Conservation (phyloP, 2,113 vertebrate genomes). For the Dissostichus mawsoni region DNA sequence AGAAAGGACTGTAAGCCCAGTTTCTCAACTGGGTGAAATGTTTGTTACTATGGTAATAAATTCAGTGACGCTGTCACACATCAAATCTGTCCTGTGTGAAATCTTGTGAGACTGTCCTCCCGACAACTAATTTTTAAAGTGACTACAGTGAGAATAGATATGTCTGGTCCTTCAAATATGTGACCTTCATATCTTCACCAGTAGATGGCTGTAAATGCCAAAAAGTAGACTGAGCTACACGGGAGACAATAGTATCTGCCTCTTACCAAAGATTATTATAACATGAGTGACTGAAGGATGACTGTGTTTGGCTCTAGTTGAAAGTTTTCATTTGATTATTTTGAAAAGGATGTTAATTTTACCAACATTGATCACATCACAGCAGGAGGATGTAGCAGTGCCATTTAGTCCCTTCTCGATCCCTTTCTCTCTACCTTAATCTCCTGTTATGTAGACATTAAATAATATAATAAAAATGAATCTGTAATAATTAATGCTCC, state of each 20-base stretch:
- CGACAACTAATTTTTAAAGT: not conserved
- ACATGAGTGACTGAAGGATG: not conserved
- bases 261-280: not conserved
- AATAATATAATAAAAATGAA: not conserved
- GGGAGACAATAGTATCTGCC: not conserved
- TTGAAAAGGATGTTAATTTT: not conserved
- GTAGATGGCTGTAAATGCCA: conserved; percentile 41
- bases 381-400: not conserved
- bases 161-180: too few species aligned
- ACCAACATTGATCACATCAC: not conserved
- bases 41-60: conserved; percentile 77
- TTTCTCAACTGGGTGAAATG: conserved; percentile 44
- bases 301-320: not conserved
- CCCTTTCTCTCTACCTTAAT: not conserved
- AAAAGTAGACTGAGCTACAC: not conserved
- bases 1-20: not conserved
- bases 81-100: conserved; percentile 42
- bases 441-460: not conserved
- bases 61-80: conserved; percentile 46
- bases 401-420: not conserved
- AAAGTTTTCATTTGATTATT: not conserved
- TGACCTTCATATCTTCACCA: conserved; percentile 30
- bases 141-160: not conserved
- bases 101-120: not conserved
- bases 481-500: too few species aligned